Evolutionary conservation across 2,888 invertebrate genomes (phyloP), one percentile per base, ranked within the genome.

Genomic region (Dasysyrphus albostriatus): DNA sequence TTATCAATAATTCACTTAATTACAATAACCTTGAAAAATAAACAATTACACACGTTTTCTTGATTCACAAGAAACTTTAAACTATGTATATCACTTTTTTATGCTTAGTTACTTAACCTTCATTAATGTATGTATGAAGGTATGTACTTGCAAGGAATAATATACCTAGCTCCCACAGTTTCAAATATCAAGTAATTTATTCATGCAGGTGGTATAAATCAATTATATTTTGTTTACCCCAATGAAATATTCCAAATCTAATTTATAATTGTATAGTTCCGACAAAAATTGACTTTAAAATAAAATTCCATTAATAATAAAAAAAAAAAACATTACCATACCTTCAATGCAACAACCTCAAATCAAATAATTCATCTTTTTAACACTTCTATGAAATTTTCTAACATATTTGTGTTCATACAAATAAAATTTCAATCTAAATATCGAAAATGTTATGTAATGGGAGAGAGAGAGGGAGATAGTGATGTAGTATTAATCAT

Each of bases 401-500:
- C 39, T 37, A 61, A 69, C 61, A 78, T 42, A 47, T 42, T 3
- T 6, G 3, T 6, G 29, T 14, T 51, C 34, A 12, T 32, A 16
- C 29, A 47, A 24, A 47, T 29, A 14, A 32, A 74, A 73, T 10
- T 59, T 59, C 16, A 59, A 19, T 49, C 72, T 73, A 67, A 78
- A 72, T 78, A 67, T 59, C 47, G 34, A 32, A 54, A 8, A 29
- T 54, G 29, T 29, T 3, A 14, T 3, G 0, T 1, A 54, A 3
- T 6, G 19, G 7, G 0, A 34, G 24, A 32, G 42, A 58, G 5
- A 42, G 12, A 59, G 6, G 42, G 8, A n/a, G 12, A 59, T 0
- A 81, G 44, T 76, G 70, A 72, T 76, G 49, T 34, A 42, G 58
- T 69, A 81, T 85, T 85, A 81, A 85, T 81, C 81, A 85, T 72